These are phyloP conservation scores for Syndactyla subalaris DNA, from an alignment of 2,797 vertebrate species.

Conservation along the genomic window DNA sequence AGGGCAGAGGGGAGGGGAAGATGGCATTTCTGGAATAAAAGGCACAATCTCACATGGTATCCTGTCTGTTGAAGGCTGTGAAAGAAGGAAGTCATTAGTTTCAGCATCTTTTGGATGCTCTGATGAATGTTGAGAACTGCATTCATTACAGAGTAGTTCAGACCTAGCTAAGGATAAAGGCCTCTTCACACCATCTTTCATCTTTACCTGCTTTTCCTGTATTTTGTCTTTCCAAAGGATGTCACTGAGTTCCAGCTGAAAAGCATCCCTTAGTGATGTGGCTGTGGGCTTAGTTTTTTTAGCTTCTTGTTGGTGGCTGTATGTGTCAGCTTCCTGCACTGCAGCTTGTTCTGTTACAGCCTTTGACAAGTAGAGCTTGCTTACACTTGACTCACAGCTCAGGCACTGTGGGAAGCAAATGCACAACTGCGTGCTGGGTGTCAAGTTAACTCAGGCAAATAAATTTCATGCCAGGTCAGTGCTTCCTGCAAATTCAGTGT, in stretches of 20 bases:
- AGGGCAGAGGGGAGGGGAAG: not conserved
- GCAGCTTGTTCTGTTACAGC: not conserved
- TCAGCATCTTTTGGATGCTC: not conserved
- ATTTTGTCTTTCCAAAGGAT: not conserved
- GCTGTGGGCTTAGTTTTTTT: not conserved
- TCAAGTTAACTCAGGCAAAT: not conserved
- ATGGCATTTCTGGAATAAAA: not conserved
- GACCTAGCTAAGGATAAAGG: not conserved
- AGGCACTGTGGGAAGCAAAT: fast-evolving
- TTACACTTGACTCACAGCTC: not conserved
- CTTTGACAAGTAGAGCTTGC: not conserved
- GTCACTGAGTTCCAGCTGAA: not conserved
- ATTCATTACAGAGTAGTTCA: not conserved
- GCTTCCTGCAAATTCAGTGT: not conserved
- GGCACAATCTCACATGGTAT: fast-evolving
- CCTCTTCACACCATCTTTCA: not conserved
- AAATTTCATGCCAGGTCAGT: not conserved
- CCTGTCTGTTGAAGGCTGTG: not conserved
- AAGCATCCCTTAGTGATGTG: not conserved
- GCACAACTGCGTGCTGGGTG: not conserved
- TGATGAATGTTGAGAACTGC: not conserved
- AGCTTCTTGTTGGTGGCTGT: not conserved
- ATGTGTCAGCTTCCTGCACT: not conserved
- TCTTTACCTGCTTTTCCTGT: not conserved
- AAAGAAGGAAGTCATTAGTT: not conserved